These are phyloP conservation scores for Aquatica leii DNA, from an alignment of 2,888 invertebrate genomes.

Conservation along the genomic window DNA sequence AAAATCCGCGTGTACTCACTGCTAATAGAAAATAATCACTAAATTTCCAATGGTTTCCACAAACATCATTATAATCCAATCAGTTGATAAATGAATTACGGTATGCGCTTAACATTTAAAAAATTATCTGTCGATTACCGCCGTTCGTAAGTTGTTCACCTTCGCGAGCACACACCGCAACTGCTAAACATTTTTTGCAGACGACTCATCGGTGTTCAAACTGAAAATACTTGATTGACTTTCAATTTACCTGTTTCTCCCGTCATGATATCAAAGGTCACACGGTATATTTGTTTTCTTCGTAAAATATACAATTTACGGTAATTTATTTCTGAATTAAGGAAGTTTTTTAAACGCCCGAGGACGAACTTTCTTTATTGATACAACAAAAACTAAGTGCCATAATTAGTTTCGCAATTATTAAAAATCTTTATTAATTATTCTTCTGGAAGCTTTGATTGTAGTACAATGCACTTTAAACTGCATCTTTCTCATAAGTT, in stretches of 20 bases:
- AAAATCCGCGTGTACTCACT: no score
- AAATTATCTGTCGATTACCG: not conserved
- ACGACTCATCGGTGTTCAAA: constrained; percentile 20
- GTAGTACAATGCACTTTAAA: no score
- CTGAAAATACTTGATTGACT: constrained; percentile 16
- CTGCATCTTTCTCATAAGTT: no score
- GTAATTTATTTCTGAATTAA: not conserved
- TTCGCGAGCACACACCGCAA: constrained; percentile 23
- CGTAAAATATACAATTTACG: not conserved
- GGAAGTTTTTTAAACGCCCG: not conserved
- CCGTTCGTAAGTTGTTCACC: constrained; percentile 30
- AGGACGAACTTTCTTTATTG: not conserved
- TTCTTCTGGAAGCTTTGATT: no score
- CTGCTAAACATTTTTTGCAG: constrained; percentile 30
- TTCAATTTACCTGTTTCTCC: constrained; percentile 13
- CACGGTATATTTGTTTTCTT: constrained; percentile 13
- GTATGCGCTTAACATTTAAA: no score
- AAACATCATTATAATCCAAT: no score
- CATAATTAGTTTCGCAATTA: not conserved
- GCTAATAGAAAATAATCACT: no score
- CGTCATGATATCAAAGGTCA: constrained; percentile 15
- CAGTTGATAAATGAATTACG: no score
- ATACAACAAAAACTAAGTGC: not conserved
- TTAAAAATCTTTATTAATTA: no score
- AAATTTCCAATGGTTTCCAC: no score